Conservation (phyloP, 2,797 vertebrate species). For the Phrynocephalus forsythii region DNA sequence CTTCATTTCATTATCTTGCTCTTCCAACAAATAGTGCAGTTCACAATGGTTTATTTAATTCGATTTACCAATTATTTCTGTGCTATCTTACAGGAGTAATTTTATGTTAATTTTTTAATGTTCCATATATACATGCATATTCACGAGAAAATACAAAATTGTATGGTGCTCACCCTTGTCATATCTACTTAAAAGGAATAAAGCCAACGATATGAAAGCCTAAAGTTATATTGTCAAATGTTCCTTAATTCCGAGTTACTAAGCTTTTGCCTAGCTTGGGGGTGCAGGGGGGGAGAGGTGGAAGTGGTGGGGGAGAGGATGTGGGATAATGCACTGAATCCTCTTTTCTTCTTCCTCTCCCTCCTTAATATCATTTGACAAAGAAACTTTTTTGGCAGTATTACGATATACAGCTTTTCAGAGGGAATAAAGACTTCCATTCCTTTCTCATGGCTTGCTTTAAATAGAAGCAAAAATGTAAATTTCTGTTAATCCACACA, state of each 20-base stretch:
- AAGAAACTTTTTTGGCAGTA: conserved; percentile 8
- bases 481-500: neutral
- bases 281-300: no score
- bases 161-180: conserved; percentile 34
- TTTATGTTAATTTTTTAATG: conserved; percentile 57
- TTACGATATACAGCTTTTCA: neutral
- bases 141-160: conserved; percentile 34
- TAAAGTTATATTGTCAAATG: conserved; percentile 11
- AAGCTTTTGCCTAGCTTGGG: neutral
- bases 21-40: conserved; percentile 25
- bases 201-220: conserved; percentile 42
- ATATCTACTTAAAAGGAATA: conserved; percentile 25
- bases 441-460: neutral
- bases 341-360: neutral
- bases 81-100: conserved; percentile 42
- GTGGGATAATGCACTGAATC: neutral
- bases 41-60: conserved; percentile 48
- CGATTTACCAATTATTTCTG: conserved; percentile 41
- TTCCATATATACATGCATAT: neutral
- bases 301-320: neutral
- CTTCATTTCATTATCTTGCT: conserved; percentile 40
- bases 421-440: neutral
- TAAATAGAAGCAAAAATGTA: conserved; percentile 38
- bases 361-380: neutral
- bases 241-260: conserved; percentile 8